Base-by-base conservation (phyloP, 2,113 vertebrate genomes). In the Corydoras maculifer region DNA sequence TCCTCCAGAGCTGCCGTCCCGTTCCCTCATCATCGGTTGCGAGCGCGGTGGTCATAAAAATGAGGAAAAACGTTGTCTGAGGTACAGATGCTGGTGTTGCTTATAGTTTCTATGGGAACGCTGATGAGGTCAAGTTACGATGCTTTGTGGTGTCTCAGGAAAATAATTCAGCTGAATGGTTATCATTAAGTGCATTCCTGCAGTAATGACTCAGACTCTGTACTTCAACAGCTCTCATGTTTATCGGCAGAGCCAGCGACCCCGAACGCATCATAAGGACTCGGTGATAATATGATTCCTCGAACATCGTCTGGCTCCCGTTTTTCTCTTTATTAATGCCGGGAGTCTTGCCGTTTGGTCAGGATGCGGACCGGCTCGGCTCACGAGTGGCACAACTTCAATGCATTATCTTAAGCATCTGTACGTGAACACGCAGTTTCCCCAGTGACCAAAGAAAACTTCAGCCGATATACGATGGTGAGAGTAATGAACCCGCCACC, bases 301-400 rank as follows among this genome's bases (percentile, higher is more conserved):
- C n/a, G 43, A 50, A 50, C 55, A 71, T 75, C 78, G 80, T 82
- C 73, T 80, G 69, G 76, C 81, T 79, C 82, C 80, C 77, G 64
- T 75, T 69, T 31, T n/a, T 11, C 66, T 14, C 62, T 84, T 59
- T 82, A 78, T 84, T 85, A 81, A 55, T 73, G 67, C 29, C 78
- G 69, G 74, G 81, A 81, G 80, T 83, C 76, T 4, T 8, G 68
- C 2, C 62, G 64, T 62, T 57, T 3, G 67, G 78, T 81, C 69
- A 78, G 82, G 78, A 85, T 78, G 74, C 78, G 78, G 68, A 64
- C 78, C 72, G 77, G 78, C 74, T 73, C 55, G 76, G 35, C 66
- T 18, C 10, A 10, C 11, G 51, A 14, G 51, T 12, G 51, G 9
- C 10, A 14, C 51, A 14, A 53, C 5, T 12, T 5, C 11, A 53